A percentile compares a stretch with the other conserved stretches of the same genome.
These are phyloP conservation scores for Sterna hirundo DNA, from an alignment of 2,113 vertebrate species.

Conservation along the genomic window DNA sequence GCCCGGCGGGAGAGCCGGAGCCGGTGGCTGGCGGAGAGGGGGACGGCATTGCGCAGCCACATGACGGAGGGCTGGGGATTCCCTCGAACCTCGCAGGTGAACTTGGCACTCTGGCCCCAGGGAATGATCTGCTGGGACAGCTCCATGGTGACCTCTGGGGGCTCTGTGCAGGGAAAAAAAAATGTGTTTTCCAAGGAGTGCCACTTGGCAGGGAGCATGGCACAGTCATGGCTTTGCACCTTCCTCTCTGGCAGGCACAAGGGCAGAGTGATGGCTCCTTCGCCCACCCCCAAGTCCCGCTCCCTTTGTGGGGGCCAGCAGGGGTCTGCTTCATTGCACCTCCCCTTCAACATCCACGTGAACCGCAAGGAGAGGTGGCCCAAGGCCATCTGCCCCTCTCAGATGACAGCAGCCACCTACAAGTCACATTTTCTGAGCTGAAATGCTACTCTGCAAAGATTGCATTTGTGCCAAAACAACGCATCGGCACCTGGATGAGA, in stretches of 20 bases:
- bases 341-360: not conserved
- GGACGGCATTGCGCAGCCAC: conserved; percentile 89
- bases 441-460: not conserved
- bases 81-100: conserved; percentile 88
- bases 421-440: not conserved
- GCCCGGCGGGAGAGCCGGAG: conserved; percentile 77
- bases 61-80: conserved; percentile 88
- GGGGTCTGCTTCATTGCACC: not conserved
- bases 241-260: not conserved
- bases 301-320: not conserved
- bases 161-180: conserved; percentile 74
- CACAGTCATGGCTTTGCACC: rapidly evolving
- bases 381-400: not conserved
- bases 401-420: not conserved
- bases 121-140: conserved; percentile 85
- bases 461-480: not conserved
- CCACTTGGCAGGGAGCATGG: rapidly evolving
- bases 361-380: rapidly evolving
- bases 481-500: not conserved
- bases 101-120: conserved; percentile 87
- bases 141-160: conserved; percentile 90
- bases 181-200: not conserved
- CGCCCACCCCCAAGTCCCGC: not conserved
- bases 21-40: conserved; percentile 79
- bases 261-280: not conserved